These are phyloP conservation scores for Hymenochirus boettgeri DNA, from an alignment of 2,113 vertebrate species.

Conservation along the genomic window DNA sequence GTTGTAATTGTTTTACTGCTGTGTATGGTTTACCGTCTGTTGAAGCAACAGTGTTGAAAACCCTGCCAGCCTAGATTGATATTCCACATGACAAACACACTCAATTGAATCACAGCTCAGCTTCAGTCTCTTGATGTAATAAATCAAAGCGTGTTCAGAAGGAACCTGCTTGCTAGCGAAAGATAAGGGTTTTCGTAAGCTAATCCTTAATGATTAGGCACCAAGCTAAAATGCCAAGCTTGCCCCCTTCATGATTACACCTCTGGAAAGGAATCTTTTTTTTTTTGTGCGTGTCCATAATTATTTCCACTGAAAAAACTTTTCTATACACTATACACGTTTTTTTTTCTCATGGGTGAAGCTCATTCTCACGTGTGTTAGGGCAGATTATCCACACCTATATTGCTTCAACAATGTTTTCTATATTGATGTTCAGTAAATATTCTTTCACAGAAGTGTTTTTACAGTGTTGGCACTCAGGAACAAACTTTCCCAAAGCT, in stretches of 20 bases:
- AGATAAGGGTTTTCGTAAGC: constrained; percentile 65
- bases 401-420: constrained; percentile 31
- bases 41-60: constrained; percentile 82
- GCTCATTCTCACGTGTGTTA: neutral
- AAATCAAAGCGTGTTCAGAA: constrained; percentile 74
- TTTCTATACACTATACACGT: no score
- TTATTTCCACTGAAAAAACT: neutral
- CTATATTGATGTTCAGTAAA: constrained; percentile 41
- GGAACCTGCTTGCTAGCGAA: constrained; percentile 76
- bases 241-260: constrained; percentile 71
- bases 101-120: constrained; percentile 60
- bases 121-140: constrained; percentile 75
- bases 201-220: constrained; percentile 73
- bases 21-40: constrained; percentile 83
- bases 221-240: constrained; percentile 71
- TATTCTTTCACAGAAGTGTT: neutral
- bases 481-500: no score
- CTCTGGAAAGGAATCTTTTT: constrained; percentile 25
- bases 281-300: neutral
- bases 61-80: constrained; percentile 67
- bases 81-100: constrained; percentile 68
- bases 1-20: constrained; percentile 83
- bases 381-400: constrained; percentile 17
- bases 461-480: no score
- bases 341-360: constrained; percentile 14